Evolutionary conservation across 2,888 invertebrate genomes (phyloP), one percentile per base, ranked within the genome.

Genomic region (Sarcophaga rosellei): DNA sequence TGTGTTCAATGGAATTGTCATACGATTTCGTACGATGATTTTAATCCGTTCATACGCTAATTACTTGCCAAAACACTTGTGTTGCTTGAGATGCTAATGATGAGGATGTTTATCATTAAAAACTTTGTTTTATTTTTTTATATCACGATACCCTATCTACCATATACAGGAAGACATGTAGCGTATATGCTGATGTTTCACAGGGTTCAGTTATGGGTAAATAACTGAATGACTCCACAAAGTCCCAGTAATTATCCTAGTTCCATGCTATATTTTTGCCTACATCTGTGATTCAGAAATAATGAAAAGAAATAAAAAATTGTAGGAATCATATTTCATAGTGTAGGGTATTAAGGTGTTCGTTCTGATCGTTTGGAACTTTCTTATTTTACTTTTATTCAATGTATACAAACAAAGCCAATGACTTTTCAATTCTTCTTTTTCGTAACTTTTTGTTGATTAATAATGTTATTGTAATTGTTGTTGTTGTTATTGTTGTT

Each of bases 21-120:
- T 25, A 77, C 66, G 62, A 72, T 53, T 53, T 57, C 59, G 76
- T 47, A 20, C n/a, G 66, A 88, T 88, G 44, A 84, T 75, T 81
- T 88, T 87, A 88, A 88, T 80, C 85, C 87, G 70, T 69, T 88
- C 85, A 82, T 80, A 88, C 88, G 88, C 88, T 88, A 88, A 88
- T 88, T 88, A 88, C 88, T 82, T 85, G 74, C 75, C 73, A 84
- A 35, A 83, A 65, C 82, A 78, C 78, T 68, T 73, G 78, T 63
- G 78, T 62, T 75, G 12, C n/a, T 62, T 75, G 12, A n/a, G 20
- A 61, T 47, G 79, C 44, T 45, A 69, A 53, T 69, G 44, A 53
- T 21, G 45, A 61, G 23, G 6, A 61, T 74, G 53, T 74, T 62
- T 65, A 8, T 45, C n/a, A 10, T 61, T 61, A 61, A 47, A 68